Percentiles rank a stretch among this genome's conserved stretches.
Conservation (phyloP, 2,888 invertebrate genomes). For the Chironomus tentans region DNA sequence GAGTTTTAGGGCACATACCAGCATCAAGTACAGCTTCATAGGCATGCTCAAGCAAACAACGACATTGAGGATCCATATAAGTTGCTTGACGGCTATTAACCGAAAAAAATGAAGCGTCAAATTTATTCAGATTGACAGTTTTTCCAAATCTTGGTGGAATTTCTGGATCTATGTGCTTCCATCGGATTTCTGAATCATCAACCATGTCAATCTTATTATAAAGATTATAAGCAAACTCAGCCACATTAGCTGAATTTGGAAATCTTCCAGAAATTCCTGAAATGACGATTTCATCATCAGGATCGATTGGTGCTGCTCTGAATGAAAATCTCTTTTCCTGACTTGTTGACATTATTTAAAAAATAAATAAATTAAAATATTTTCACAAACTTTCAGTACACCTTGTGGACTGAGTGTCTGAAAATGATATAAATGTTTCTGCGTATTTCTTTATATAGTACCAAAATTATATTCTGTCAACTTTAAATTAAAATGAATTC, state of each 20-base stretch:
- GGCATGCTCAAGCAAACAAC: constrained; percentile 65
- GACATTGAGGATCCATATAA: constrained; percentile 68
- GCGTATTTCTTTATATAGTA: no score
- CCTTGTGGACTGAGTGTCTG: no score
- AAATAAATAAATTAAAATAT: no score
- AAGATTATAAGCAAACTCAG: constrained; percentile 53
- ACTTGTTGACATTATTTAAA: background rate
- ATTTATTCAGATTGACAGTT: constrained; percentile 58
- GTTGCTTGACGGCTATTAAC: constrained; percentile 66
- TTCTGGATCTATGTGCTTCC: constrained; percentile 63
- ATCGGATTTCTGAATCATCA: constrained; percentile 66
- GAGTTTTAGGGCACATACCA: constrained; percentile 53
- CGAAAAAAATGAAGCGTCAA: constrained; percentile 68
- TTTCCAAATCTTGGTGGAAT: constrained; percentile 67
- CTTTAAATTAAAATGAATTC: no score
- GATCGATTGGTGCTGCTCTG: background rate
- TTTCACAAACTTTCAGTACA: no score
- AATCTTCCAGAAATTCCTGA: constrained; percentile 53
- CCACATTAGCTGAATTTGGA: constrained; percentile 54
- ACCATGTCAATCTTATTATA: constrained; percentile 69
- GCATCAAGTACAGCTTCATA: constrained; percentile 73
- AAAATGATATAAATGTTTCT: no score
- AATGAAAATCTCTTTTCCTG: background rate
- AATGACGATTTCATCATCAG: constrained; percentile 42
- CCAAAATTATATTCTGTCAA: no score